Conservation (phyloP, 1,140 invertebrate genomes). For the Atta colombica region DNA sequence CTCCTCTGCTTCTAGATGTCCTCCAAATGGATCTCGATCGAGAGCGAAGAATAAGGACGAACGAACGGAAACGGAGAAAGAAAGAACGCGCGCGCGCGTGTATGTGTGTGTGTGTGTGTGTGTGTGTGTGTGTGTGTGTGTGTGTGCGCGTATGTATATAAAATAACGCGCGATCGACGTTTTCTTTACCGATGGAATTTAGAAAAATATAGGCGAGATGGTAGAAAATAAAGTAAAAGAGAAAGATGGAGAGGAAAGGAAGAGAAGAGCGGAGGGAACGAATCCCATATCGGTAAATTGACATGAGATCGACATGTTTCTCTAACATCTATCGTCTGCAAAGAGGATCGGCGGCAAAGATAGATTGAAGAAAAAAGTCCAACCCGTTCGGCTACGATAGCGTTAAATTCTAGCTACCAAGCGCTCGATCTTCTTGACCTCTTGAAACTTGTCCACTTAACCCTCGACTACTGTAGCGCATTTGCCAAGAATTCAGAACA, state of each 20-base stretch:
- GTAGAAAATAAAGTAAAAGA: neutral
- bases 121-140: neutral
- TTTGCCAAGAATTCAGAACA: conserved; percentile 28
- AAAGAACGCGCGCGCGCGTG: neutral
- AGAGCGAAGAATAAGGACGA: neutral
- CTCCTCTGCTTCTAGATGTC: neutral
- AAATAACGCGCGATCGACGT: conserved; percentile 36
- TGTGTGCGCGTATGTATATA: neutral
- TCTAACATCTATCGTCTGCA: conserved; percentile 20
- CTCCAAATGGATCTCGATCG: conserved; percentile 37
- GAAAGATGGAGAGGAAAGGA: neutral
- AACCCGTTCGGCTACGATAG: neutral
- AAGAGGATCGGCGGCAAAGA: conserved; percentile 22
- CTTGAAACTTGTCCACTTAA: conserved; percentile 44
- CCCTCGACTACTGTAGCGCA: conserved; percentile 12
- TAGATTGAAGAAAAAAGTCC: conserved; percentile 16
- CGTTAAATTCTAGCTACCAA: conserved; percentile 31
- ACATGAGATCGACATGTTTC: conserved; percentile 47
- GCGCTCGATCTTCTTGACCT: conserved; percentile 35
- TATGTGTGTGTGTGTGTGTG: neutral
- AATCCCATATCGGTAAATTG: conserved; percentile 44
- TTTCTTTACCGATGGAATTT: conserved; percentile 41
- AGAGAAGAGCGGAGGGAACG: too few relatives aligned
- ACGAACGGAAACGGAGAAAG: conserved; percentile 7
- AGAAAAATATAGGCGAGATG: conserved; percentile 44